Conservation (phyloP, 2,888 invertebrate species). For the Lepidocyrtinus sp. region DNA sequence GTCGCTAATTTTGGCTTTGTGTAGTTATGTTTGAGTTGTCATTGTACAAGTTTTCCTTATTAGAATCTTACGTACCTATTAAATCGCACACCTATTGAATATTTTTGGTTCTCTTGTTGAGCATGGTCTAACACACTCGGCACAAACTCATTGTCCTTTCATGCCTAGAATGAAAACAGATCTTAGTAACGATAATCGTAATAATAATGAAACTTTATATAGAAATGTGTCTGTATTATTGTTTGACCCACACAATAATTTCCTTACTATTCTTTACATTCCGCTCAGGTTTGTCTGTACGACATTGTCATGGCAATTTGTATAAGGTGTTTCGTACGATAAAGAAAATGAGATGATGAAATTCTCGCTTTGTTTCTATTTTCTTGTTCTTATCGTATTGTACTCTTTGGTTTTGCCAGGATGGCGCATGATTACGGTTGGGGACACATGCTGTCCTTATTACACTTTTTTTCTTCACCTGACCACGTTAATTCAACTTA, state of each 20-base stretch:
- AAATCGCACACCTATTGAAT: conserved; percentile 12
- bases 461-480: conserved; percentile 42
- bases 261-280: neutral
- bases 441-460: conserved; percentile 54
- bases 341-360: conserved; percentile 13
- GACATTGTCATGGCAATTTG: conserved; percentile 2
- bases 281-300: conserved; percentile 1
- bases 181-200: conserved; percentile 40
- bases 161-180: conserved; percentile 43
- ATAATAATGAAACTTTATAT: conserved; percentile 56
- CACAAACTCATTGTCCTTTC: conserved; percentile 38
- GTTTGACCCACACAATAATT: conserved; percentile 36
- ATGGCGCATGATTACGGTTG: conserved; percentile 4
- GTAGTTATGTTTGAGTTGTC: neutral
- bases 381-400: neutral
- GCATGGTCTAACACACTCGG: neutral
- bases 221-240: conserved; percentile 48
- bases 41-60: neutral
- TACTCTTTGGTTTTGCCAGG: conserved; percentile 19
- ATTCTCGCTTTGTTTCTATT: conserved; percentile 7
- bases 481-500: conserved; percentile 16
- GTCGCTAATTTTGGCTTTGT: neutral
- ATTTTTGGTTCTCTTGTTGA: neutral
- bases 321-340: neutral
- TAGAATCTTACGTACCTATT: neutral